phyloP scores from a whole-genome alignment of 2,113 vertebrate genomes.

The Cyanoderma ruficeps region DNA sequence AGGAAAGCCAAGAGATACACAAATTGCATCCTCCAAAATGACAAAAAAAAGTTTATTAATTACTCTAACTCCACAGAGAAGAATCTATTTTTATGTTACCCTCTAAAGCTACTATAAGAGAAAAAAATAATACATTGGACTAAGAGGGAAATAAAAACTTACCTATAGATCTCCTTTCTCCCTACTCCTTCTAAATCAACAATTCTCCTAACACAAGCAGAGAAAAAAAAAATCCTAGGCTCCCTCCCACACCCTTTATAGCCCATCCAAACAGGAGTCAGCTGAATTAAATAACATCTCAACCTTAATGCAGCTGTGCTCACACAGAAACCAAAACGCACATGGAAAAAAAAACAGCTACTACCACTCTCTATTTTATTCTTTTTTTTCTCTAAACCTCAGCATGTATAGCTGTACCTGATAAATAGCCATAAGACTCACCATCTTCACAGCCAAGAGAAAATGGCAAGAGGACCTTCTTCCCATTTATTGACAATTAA shows the following conservation, averaged over 20 bases:
- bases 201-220: accelerated
- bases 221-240: no score
- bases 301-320: neutral
- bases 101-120: accelerated
- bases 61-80: neutral
- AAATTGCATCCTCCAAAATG: neutral
- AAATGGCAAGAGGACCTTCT: neutral
- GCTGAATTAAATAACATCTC: neutral
- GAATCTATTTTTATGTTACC: neutral
- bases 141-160: accelerated
- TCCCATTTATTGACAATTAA: conserved; percentile 2
- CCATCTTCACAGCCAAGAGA: neutral
- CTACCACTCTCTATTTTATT: neutral
- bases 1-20: accelerated
- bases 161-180: neutral
- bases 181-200: accelerated
- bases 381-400: neutral
- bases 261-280: neutral
- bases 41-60: neutral
- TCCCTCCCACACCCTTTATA: neutral
- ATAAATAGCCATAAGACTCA: neutral
- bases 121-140: accelerated
- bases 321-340: neutral
- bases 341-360: accelerated
- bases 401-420: neutral